A percentile compares a stretch with the other conserved stretches of the same genome.
These are phyloP conservation scores for Agelastica alni DNA, from an alignment of 2,888 invertebrate genomes.

Conservation along the genomic window DNA sequence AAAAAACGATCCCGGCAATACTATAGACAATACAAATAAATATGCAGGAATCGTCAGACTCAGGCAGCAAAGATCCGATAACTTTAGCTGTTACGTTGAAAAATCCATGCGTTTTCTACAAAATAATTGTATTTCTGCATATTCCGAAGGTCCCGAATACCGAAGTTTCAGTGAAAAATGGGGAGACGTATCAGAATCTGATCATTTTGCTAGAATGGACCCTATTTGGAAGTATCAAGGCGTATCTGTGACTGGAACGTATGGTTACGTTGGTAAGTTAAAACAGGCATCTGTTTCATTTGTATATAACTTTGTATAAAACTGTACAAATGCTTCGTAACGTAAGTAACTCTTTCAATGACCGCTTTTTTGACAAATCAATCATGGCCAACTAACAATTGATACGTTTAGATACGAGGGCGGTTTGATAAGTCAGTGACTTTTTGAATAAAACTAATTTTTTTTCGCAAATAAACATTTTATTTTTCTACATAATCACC, in stretches of 20 bases:
- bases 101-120: slow-evolving; percentile 33
- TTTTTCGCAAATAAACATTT: no score
- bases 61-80: slow-evolving; percentile 37
- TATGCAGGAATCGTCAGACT: slow-evolving; percentile 43
- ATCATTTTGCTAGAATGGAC: slow-evolving; percentile 32
- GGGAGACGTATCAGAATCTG: slow-evolving; percentile 4
- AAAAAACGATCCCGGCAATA: slow-evolving; percentile 39
- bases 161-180: slow-evolving; percentile 35
- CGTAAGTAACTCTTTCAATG: no score
- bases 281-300: no score
- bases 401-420: no score
- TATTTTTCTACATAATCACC: no score
- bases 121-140: slow-evolving; percentile 36
- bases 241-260: slow-evolving; percentile 30
- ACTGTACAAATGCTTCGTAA: no score
- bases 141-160: slow-evolving; percentile 23
- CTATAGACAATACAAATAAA: slow-evolving; percentile 43
- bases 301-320: no score
- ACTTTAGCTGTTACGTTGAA: slow-evolving; percentile 29
- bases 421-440: no score
- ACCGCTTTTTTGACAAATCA: no score
- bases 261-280: slow-evolving; percentile 30
- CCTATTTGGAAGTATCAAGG: slow-evolving; percentile 36
- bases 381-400: no score
- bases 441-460: no score